Evolutionary conservation across 2,113 vertebrate genomes (phyloP).

Genomic region (Coryphaenoides rupestris): DNA sequence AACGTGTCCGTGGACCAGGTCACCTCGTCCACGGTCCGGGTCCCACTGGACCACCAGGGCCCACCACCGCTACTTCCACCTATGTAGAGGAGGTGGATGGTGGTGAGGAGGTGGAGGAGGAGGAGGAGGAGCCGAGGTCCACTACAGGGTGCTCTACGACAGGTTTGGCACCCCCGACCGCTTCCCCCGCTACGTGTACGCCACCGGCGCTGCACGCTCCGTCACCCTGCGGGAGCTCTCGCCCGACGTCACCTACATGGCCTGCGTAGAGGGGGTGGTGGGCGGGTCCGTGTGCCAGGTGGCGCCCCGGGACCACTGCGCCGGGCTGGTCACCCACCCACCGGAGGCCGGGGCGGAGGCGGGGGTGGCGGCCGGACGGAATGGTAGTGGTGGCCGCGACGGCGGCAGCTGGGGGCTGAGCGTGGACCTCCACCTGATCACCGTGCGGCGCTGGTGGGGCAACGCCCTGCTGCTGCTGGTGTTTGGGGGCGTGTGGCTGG

Average conservation of each 20-base stretch:
- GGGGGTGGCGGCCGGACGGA: conserved; percentile 33
- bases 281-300: conserved; percentile 83
- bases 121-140: conserved; percentile 48
- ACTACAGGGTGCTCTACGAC: conserved; percentile 88
- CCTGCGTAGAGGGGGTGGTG: conserved; percentile 86
- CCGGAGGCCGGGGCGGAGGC: conserved; percentile 35
- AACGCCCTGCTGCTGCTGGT: conserved; percentile 81
- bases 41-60: conserved; percentile 80
- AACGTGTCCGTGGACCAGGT: conserved; percentile 84
- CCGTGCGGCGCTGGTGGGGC: conserved; percentile 74
- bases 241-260: conserved; percentile 84
- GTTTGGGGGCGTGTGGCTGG: conserved; percentile 79
- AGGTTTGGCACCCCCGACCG: conserved; percentile 82
- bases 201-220: conserved; percentile 65
- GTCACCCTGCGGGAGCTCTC: conserved; percentile 83
- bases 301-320: conserved; percentile 88
- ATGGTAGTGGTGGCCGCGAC: too few species aligned
- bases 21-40: conserved; percentile 74
- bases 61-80: conserved; percentile 66
- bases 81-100: conserved; percentile 9
- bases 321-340: conserved; percentile 81
- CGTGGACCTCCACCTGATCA: conserved; percentile 81
- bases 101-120: too few species aligned
- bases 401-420: conserved; percentile 21
- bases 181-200: conserved; percentile 91